Percentiles rank a stretch among this genome's conserved stretches.
phyloP scores from a whole-genome alignment of 2,888 invertebrate genomes.

The Phorcus lineatus region DNA sequence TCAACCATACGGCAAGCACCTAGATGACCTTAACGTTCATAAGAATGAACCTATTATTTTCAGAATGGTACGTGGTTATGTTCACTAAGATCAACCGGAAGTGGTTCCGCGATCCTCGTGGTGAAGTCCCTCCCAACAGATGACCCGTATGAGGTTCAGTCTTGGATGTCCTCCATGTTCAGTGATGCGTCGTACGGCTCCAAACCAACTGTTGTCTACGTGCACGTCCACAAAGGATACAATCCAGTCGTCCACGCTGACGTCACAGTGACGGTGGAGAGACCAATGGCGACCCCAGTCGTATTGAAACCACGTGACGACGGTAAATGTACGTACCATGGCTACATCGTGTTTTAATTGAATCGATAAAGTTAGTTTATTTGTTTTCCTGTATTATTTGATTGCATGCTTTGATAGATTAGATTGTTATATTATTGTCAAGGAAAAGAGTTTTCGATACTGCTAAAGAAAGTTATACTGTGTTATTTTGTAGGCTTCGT shows the following conservation, averaged over 20 bases:
- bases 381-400: too few species aligned
- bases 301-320: not conserved
- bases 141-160: not conserved
- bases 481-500: too few species aligned
- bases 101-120: not conserved
- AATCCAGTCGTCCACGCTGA: not conserved
- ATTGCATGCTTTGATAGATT: too few species aligned
- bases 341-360: too few species aligned
- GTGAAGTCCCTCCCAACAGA: not conserved
- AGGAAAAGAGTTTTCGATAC: too few species aligned
- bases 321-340: not conserved
- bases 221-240: conserved; percentile 18
- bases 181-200: not conserved
- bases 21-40: too few species aligned
- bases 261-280: conserved; percentile 7
- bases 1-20: too few species aligned
- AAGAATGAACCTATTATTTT: too few species aligned
- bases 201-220: not conserved
- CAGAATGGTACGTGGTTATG: too few species aligned
- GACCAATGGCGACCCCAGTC: not conserved
- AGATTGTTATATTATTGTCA: too few species aligned
- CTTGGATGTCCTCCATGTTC: not conserved
- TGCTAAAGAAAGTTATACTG: too few species aligned
- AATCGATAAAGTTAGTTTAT: too few species aligned
- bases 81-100: not conserved